Conservation (phyloP, 2,113 vertebrate genomes). For the Perognathus longimembris region DNA sequence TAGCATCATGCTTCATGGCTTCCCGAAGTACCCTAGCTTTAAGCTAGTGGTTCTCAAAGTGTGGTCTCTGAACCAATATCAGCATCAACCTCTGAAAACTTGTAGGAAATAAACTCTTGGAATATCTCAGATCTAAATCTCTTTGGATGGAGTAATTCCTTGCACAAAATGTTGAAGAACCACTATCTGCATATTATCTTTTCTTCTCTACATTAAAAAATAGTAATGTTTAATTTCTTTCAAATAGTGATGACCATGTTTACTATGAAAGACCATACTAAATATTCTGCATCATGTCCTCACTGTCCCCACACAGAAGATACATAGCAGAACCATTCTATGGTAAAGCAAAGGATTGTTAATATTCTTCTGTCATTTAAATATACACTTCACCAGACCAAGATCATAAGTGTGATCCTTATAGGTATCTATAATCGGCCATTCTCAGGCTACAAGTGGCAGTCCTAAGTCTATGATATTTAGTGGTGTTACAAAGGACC, state of each 20-base stretch:
- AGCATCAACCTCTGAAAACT: neutral
- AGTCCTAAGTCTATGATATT: neutral
- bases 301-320: neutral
- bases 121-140: neutral
- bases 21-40: neutral
- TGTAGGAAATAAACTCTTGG: neutral
- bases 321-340: neutral
- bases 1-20: neutral
- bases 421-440: neutral
- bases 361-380: neutral
- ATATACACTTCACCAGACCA: neutral
- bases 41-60: neutral
- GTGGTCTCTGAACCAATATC: neutral
- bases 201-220: neutral
- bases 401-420: neutral
- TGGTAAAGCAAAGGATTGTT: neutral
- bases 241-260: neutral
- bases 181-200: neutral
- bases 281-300: neutral
- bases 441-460: neutral
- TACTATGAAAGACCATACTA: neutral
- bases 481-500: neutral
- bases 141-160: neutral
- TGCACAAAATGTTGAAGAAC: neutral
- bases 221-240: neutral